These are phyloP conservation scores for Drosophila monieri DNA, from an alignment of 2,888 invertebrate species.

Conservation along the genomic window DNA sequence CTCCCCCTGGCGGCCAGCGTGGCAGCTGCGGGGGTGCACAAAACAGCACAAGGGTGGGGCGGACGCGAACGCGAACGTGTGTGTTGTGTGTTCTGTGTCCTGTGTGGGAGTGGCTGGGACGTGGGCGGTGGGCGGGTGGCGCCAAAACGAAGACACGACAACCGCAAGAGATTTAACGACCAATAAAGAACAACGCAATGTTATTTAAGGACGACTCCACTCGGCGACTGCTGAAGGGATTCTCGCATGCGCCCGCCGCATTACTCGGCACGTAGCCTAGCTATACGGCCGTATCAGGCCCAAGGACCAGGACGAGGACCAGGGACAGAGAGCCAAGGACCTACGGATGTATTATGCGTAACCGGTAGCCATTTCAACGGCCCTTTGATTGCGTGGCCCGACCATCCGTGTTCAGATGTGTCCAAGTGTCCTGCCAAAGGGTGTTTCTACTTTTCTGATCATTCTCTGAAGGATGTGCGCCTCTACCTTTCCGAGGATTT, in stretches of 20 bases:
- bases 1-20: conserved; percentile 19
- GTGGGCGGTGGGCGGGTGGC: conserved; percentile 4
- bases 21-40: conserved; percentile 43
- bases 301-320: neutral
- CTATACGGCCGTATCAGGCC: no score
- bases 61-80: neutral
- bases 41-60: conserved; percentile 22
- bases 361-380: conserved; percentile 76
- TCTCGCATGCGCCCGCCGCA: conserved; percentile 46
- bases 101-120: neutral
- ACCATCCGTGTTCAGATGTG: conserved; percentile 7
- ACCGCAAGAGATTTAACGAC: conserved; percentile 80
- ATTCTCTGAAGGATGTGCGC: neutral
- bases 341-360: conserved; percentile 74
- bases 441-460: neutral
- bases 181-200: conserved; percentile 79
- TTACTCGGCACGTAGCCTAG: conserved; percentile 25
- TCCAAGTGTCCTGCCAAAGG: conserved; percentile 2
- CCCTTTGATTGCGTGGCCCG: conserved; percentile 65
- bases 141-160: conserved; percentile 66
- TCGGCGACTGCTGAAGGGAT: conserved; percentile 61
- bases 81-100: neutral
- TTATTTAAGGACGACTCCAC: conserved; percentile 67
- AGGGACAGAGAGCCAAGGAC: conserved; percentile 33
- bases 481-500: neutral